Evolutionary conservation across 2,888 invertebrate genomes (phyloP).

Genomic region (Ochropleura leucogaster): DNA sequence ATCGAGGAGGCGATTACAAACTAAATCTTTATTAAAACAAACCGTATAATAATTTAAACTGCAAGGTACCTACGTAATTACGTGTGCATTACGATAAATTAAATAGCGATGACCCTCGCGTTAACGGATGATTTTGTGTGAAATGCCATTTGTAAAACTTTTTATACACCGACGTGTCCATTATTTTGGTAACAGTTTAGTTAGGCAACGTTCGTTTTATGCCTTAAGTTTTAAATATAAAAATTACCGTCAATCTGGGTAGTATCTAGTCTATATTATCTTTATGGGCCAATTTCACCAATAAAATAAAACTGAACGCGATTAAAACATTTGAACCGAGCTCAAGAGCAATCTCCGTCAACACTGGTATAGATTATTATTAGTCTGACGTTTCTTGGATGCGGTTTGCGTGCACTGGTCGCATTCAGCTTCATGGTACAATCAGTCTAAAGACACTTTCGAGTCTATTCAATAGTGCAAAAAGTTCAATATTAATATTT

Average conservation of each 20-base stretch:
- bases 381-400: not conserved
- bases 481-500: conserved; percentile 68
- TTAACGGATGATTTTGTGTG: conserved; percentile 13
- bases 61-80: not conserved
- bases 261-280: no score
- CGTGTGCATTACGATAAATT: conserved; percentile 2
- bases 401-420: not conserved
- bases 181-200: conserved; percentile 4
- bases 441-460: not conserved
- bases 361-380: not conserved
- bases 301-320: not conserved
- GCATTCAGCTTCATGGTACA: not conserved
- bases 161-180: not conserved
- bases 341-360: not conserved
- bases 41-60: not conserved
- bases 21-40: not conserved
- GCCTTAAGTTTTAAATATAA: not conserved
- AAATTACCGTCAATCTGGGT: not conserved
- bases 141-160: conserved; percentile 17
- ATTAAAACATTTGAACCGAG: not conserved
- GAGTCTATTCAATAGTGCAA: not conserved
- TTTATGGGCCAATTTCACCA: not conserved
- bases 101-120: conserved; percentile 4
- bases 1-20: not conserved
- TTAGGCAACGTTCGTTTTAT: not conserved